Base-by-base conservation (phyloP, 1,140 invertebrate species). In the Nephila pilipes region DNA sequence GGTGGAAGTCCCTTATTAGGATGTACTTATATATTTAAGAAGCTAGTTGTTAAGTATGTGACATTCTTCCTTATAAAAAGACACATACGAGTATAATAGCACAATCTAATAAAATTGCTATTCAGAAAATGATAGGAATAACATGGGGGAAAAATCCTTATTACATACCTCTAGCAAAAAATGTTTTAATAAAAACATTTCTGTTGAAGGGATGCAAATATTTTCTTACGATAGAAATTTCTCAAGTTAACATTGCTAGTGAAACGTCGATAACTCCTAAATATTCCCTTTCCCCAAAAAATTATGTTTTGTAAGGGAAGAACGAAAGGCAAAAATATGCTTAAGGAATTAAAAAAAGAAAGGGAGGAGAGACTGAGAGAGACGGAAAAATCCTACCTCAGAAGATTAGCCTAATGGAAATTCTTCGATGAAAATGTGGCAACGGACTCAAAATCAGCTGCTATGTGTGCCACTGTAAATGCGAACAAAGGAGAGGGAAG, bases 401-500 rank as follows among this genome's bases (percentile, higher is more conserved):
- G 81, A 83, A 83, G 81, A 83, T 83, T 83, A 83, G 54, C 81
- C 81, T 83, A 83, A 83, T 83, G 81, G 54, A 57, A 83, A 83
- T 83, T 83, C 81, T 57, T 46, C 81, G 38, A 54, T 55, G 54
- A 83, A 83, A 83, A 83, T 83, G 81, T 83, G 81, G 81, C 81
- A 57, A 83, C 81, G 81, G 54, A 57, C 81, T 83, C 38, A 57
- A 83, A 83, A 83, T 83, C 81, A 83, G 81, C 81, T 83, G 81
- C 81, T 75, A 36, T 75, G 69, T 32, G 69, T 32, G 81, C 81
- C 81, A 46, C n/a, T 14, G 81, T 83, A 83, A 83, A 83, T 57
- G 81, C 81, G 81, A 83, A 83, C 81, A 83, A 83, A 83, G 46
- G 54, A 57, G 54, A n/a, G 10, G 46, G 54, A 55, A 46, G 29